phyloP scores from a whole-genome alignment of 2,113 vertebrate genomes.

The Notothenia coriiceps region DNA sequence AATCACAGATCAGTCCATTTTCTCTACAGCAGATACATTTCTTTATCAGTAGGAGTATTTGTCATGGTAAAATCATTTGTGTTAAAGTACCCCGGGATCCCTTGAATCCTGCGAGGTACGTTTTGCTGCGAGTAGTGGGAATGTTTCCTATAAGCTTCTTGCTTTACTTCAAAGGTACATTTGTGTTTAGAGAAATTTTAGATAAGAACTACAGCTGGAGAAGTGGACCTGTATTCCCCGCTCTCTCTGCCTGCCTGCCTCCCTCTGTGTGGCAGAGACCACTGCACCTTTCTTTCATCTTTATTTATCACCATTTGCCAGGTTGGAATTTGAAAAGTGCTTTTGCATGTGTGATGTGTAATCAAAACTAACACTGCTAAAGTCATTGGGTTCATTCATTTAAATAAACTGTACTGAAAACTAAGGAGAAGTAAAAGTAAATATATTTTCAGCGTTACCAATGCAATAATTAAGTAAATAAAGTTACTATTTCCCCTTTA shows the following conservation, averaged over 20 bases:
- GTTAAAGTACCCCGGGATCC: slow-evolving; percentile 12
- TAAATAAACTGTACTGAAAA: not conserved
- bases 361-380: slow-evolving; percentile 4
- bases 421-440: not conserved
- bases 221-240: slow-evolving; percentile 35
- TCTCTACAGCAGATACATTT: not conserved
- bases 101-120: not conserved
- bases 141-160: slow-evolving; percentile 41
- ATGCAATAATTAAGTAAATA: not conserved
- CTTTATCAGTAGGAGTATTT: slow-evolving; percentile 19
- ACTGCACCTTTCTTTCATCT: slow-evolving; percentile 28
- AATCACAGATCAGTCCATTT: slow-evolving; percentile 4
- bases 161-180: slow-evolving; percentile 56
- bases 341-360: slow-evolving; percentile 10
- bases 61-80: slow-evolving; percentile 20
- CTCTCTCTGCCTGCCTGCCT: slow-evolving; percentile 17
- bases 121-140: slow-evolving; percentile 25
- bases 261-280: slow-evolving; percentile 38
- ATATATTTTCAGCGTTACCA: not conserved
- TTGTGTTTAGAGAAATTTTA: slow-evolving; percentile 49
- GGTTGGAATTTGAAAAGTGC: not conserved
- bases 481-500: not conserved
- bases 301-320: slow-evolving; percentile 35
- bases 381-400: not conserved
- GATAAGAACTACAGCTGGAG: slow-evolving; percentile 59